Evolutionary conservation across 35 echinoderm and acorn worm genomes (phyloP).

Genomic region (Diadema setosum): DNA sequence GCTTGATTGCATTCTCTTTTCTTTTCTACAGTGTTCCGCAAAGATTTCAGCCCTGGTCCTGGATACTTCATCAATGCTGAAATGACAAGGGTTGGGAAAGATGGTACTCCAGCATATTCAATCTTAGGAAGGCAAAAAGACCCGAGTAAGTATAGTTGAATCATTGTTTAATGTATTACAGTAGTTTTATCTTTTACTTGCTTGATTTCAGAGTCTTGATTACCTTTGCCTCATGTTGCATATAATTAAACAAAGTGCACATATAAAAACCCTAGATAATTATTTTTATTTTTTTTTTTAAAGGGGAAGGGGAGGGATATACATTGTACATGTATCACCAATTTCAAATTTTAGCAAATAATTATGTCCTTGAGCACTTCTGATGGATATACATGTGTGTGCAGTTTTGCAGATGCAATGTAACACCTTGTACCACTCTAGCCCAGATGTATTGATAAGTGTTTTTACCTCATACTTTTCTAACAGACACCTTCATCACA

Average conservation of each 20-base stretch:
- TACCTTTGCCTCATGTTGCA: no score
- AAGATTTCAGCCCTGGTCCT: slow-evolving; percentile 95
- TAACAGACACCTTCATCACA: slow-evolving; percentile 85
- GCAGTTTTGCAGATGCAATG: no score
- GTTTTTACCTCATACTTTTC: neutral
- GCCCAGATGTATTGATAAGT: neutral
- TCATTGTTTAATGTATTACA: no score
- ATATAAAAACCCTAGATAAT: neutral
- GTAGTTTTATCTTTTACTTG: no score
- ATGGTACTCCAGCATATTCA: slow-evolving; percentile 96
- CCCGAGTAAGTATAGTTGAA: slow-evolving; percentile 81
- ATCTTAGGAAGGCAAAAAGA: slow-evolving; percentile 95
- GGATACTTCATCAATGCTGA: slow-evolving; percentile 63
- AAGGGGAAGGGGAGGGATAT: neutral
- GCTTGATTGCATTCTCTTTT: no score
- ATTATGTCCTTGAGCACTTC: neutral
- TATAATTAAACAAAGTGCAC: neutral
- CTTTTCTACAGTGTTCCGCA: slow-evolving; percentile 74
- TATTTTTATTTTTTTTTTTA: neutral
- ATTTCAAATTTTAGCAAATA: neutral
- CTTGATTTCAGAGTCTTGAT: no score
- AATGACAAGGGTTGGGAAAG: slow-evolving; percentile 80
- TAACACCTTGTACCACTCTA: no score
- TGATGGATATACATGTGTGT: no score
- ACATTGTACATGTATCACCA: neutral